phyloP scores from a whole-genome alignment of 2,888 invertebrate genomes.

The Strigamia crassipes region DNA sequence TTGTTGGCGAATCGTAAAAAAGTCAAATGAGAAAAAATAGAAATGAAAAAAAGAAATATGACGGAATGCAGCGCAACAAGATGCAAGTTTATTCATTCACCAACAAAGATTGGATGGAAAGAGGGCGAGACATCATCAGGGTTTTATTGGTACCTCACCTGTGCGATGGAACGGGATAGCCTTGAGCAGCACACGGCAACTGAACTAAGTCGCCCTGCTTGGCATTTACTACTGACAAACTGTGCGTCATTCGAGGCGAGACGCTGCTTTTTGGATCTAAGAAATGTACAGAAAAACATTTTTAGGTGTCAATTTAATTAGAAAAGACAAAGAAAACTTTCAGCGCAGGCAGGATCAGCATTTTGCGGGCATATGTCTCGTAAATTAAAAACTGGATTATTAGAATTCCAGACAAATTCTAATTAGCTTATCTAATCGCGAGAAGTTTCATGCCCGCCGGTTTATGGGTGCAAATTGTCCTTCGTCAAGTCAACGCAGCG shows the following conservation, averaged over 20 bases:
- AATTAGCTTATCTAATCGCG: constrained; percentile 42
- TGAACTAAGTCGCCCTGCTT: constrained; percentile 44
- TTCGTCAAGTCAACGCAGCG: constrained; percentile 8
- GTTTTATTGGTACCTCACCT: constrained; percentile 36
- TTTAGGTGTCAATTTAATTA: not conserved
- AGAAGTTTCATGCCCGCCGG: constrained; percentile 42
- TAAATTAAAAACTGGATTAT: constrained; percentile 28
- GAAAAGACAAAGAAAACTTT: not conserved
- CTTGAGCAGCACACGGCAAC: constrained; percentile 38
- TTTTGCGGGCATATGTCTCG: not conserved
- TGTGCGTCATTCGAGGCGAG: constrained; percentile 44
- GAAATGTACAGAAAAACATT: not conserved
- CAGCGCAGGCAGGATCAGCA: not conserved
- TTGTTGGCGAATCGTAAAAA: not conserved
- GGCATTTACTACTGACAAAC: constrained; percentile 34
- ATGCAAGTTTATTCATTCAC: not conserved
- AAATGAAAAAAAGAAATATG: not conserved
- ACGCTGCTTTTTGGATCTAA: constrained; percentile 47
- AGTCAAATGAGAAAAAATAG: not conserved
- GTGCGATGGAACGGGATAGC: constrained; percentile 42
- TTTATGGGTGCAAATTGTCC: constrained; percentile 38
- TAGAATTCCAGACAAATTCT: constrained; percentile 40
- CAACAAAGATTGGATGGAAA: constrained; percentile 22
- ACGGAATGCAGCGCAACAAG: not conserved
- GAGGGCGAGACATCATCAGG: constrained; percentile 13